phyloP scores from a whole-genome alignment of 2,888 invertebrate genomes.

The Amblyjoppa fuscipennis region DNA sequence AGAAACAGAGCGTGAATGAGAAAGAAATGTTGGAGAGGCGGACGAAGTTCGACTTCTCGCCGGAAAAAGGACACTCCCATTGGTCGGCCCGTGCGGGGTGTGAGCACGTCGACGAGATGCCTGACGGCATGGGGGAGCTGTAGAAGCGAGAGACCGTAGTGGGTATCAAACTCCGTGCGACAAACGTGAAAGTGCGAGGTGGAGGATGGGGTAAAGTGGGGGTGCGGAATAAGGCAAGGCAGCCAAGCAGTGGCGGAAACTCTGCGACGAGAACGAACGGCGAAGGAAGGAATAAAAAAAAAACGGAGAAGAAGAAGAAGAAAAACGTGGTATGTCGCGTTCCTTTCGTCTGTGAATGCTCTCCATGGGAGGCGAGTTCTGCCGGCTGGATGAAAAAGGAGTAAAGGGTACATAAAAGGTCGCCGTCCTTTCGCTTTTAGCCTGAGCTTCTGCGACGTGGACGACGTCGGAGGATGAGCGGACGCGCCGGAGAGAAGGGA shows the following conservation, averaged over 20 bases:
- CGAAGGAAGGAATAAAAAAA: conserved; percentile 43
- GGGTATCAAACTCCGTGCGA: conserved; percentile 51
- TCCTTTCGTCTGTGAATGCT: conserved; percentile 59
- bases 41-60: conserved; percentile 11
- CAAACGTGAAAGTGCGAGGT: conserved; percentile 50
- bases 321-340: conserved; percentile 46
- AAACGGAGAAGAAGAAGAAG: conserved; percentile 48
- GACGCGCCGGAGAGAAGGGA: not conserved
- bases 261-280: conserved; percentile 47
- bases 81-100: conserved; percentile 19
- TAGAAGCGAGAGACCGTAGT: conserved; percentile 7
- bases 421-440: conserved; percentile 50
- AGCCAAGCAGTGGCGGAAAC: conserved; percentile 20
- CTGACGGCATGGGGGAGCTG: conserved; percentile 1
- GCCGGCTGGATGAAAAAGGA: conserved; percentile 43
- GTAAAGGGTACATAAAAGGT: conserved; percentile 55
- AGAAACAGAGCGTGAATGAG: conserved; percentile 28
- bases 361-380: conserved; percentile 32
- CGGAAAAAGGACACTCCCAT: not conserved
- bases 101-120: conserved; percentile 23
- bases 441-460: conserved; percentile 37
- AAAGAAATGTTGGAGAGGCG: conserved; percentile 13
- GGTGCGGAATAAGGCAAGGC: conserved; percentile 31
- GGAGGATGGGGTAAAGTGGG: conserved; percentile 13
- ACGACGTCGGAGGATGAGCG: conserved; percentile 17